Base-by-base conservation (phyloP, 2,888 invertebrate species). In the Caenorhabditis parvicauda region DNA sequence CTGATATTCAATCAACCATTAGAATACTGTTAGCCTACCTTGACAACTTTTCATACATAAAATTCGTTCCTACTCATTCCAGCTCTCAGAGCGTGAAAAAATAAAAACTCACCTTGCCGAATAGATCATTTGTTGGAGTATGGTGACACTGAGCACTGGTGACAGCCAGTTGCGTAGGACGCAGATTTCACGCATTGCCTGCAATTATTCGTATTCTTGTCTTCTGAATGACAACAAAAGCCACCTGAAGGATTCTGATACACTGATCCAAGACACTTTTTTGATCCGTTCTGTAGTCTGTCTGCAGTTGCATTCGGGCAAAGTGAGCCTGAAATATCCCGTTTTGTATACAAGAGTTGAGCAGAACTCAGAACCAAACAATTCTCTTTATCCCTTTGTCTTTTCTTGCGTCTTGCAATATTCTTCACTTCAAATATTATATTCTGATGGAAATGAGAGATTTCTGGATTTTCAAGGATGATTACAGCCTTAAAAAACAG, bases 191-290 rank as follows among this genome's bases (percentile, higher is more conserved):
- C 96, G 89, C 91, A 96, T 92, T 21, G 95, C 94, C 90, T 94
- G 84, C n/a, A 49, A 41, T 21, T 39, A 43, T 17, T 14, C 29
- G 14, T 14, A 12, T 43, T 17, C 6, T n/a, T 17, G 43, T 37
- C n/a, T n/a, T 25, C 24, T 14, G 9, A 38, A 25, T 27, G 24
- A 44, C 3, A 17, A 9, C n/a, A n/a, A 42, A 24, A 41, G 12
- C 77, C 82, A 90, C 90, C 86, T 94, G 94, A 70, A 95, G 83
- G 64, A 98, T 91, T 80, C 98, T 87, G 41, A 95, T 89, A 19
- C 93, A 88, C 83, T 98, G 95, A 84, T 99, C 98, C 47, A 99
- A 85, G 0, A 95, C 92, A 14, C 92, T 92, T 83, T 98, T 96
- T 35, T 92, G 88, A 83, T 99, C 98, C 0, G 96, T 95, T 53